Conservation (phyloP, 2,113 vertebrate species). For the Cygnus buccinator region DNA sequence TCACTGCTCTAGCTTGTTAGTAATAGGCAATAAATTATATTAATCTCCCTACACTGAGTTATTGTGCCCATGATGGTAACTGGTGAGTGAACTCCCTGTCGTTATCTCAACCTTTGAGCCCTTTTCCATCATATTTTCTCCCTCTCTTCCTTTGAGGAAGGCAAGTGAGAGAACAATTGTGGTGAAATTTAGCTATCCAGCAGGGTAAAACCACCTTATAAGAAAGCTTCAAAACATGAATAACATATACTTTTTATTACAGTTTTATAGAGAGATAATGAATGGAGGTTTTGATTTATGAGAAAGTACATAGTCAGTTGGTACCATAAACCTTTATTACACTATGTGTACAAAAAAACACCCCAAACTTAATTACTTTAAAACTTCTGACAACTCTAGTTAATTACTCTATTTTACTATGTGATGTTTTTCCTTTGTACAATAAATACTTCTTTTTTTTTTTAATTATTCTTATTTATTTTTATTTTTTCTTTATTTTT, state of each 20-base stretch:
- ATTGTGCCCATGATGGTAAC: too few relatives aligned
- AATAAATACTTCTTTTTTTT: neutral
- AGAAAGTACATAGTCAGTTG: neutral
- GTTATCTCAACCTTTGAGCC: too few relatives aligned
- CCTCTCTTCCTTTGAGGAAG: too few relatives aligned
- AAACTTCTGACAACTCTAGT: neutral
- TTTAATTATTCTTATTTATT: neutral
- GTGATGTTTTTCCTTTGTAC: neutral
- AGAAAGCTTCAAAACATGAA: neutral
- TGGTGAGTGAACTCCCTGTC: too few relatives aligned
- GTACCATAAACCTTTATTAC: slow-evolving; percentile 30
- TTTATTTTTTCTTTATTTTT: neutral
- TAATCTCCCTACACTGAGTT: too few relatives aligned
- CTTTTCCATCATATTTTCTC: too few relatives aligned
- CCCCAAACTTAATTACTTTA: neutral
- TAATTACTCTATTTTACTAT: neutral
- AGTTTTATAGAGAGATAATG: neutral
- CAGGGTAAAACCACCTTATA: neutral
- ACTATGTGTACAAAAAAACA: neutral
- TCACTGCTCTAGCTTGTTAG: too few relatives aligned
- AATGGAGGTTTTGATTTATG: neutral
- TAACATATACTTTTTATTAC: neutral
- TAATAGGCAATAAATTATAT: too few relatives aligned
- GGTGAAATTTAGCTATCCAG: too few relatives aligned
- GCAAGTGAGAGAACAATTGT: too few relatives aligned